A percentile compares a stretch with the other conserved stretches of the same genome.
Evolutionary conservation across 2,797 vertebrate genomes (phyloP).

Genomic region (Amblyraja radiata): DNA sequence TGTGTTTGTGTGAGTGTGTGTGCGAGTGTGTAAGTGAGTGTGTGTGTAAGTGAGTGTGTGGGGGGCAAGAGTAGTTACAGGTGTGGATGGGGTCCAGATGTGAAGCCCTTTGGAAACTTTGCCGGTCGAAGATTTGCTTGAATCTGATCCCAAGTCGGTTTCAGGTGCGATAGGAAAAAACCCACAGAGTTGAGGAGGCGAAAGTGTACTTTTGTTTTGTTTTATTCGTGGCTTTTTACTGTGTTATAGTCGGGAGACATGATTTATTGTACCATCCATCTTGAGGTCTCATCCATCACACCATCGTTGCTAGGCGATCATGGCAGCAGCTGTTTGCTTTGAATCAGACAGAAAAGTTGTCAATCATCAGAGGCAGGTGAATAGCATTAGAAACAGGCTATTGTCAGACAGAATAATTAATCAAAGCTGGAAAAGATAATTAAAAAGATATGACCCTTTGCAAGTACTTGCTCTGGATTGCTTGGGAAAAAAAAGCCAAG

Average conservation of each 20-base stretch:
- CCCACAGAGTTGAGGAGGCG: slow-evolving; percentile 43
- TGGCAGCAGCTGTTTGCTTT: slow-evolving; percentile 99
- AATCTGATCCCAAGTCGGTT: slow-evolving; percentile 58
- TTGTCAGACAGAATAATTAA: slow-evolving; percentile 99
- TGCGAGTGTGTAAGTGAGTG: no score
- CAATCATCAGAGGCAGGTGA: slow-evolving; percentile 99
- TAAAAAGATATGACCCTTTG: slow-evolving; percentile 99
- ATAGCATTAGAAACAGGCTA: slow-evolving; percentile 95
- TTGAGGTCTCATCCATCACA: slow-evolving; percentile 98
- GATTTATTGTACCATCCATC: slow-evolving; percentile 99
- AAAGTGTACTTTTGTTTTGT: slow-evolving; percentile 67
- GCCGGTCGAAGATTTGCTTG: slow-evolving; percentile 58
- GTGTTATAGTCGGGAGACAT: slow-evolving; percentile 94
- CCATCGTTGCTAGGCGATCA: slow-evolving; percentile 98
- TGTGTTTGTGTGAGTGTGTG: no score
- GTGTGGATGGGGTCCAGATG: neutral
- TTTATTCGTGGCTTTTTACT: slow-evolving; percentile 73
- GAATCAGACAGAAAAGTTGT: slow-evolving; percentile 99
- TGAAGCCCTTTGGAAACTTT: no score
- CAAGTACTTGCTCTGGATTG: slow-evolving; percentile 91
- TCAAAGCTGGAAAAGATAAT: slow-evolving; percentile 99
- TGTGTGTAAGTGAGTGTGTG: neutral
- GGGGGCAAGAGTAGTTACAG: neutral
- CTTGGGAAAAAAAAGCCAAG: slow-evolving; percentile 64
- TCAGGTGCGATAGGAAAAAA: slow-evolving; percentile 58